A percentile compares a stretch with the other conserved stretches of the same genome.
Conservation (phyloP, 2,888 invertebrate species). For the Augochlorella aurata region DNA sequence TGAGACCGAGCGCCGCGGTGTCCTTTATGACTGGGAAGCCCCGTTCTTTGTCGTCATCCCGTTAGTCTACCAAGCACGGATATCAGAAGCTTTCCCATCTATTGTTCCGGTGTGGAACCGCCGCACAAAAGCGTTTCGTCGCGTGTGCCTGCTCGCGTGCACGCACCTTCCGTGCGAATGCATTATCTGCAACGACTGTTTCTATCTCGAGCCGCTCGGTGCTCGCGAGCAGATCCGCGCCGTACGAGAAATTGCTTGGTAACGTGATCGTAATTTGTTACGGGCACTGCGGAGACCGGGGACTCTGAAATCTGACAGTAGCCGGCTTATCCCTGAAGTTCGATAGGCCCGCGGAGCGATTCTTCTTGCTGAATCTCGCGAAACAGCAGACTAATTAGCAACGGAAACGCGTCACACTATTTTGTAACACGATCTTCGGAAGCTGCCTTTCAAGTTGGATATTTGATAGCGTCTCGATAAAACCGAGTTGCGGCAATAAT, state of each 20-base stretch:
- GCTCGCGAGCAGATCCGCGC: constrained; percentile 15
- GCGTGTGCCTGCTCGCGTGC: constrained; percentile 20
- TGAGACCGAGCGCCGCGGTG: constrained; percentile 38
- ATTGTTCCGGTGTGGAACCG: constrained; percentile 55
- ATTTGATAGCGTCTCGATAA: neutral
- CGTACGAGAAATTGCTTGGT: constrained; percentile 53
- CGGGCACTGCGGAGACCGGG: neutral
- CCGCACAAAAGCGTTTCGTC: constrained; percentile 22
- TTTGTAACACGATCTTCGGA: neutral
- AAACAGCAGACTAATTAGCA: neutral
- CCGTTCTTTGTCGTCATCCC: constrained; percentile 67
- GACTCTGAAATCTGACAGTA: constrained; percentile 7
- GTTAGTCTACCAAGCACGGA: constrained; percentile 54
- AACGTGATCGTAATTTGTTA: constrained; percentile 57
- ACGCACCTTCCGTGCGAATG: constrained; percentile 56
- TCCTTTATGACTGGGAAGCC: constrained; percentile 67
- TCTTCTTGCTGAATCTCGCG: neutral
- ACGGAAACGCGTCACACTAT: neutral
- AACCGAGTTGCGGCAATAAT: neutral
- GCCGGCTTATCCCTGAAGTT: neutral
- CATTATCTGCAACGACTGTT: constrained; percentile 51
- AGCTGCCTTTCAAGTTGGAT: neutral
- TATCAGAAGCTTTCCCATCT: constrained; percentile 62
- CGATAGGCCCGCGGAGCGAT: neutral
- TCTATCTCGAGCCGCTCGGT: constrained; percentile 39